Evolutionary conservation across 2,113 vertebrate species (phyloP).

Genomic region (Tragelaphus buxtoni): DNA sequence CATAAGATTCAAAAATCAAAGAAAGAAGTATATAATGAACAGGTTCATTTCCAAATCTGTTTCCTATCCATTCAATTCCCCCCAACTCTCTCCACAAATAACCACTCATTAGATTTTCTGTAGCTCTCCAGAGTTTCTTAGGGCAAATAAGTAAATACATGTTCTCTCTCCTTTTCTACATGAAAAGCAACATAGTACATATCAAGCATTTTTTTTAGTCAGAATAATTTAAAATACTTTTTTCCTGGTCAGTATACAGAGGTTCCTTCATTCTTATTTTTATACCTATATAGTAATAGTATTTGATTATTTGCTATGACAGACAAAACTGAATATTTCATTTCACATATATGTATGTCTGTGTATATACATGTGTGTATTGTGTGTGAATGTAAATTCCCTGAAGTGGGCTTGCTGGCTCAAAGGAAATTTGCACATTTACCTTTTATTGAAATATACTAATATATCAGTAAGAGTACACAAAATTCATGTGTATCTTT

Average conservation of each 20-base stretch:
- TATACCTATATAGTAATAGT: background rate
- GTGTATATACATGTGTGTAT: too few relatives aligned
- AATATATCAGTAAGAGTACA: background rate
- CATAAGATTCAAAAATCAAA: background rate
- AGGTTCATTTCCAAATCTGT: background rate
- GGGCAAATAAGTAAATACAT: background rate
- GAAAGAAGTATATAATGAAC: background rate
- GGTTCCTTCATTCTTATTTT: constrained; percentile 21
- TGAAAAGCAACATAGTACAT: background rate
- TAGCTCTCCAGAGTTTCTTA: background rate
- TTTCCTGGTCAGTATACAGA: background rate
- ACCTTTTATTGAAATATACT: constrained; percentile 20
- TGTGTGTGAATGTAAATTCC: background rate
- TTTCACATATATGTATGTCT: background rate
- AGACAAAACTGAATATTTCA: constrained; percentile 7
- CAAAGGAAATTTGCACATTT: constrained; percentile 21
- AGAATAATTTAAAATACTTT: constrained; percentile 12
- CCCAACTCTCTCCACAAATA: background rate
- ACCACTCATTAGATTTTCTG: background rate
- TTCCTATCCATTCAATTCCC: background rate
- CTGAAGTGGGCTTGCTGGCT: background rate
- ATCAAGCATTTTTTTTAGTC: background rate
- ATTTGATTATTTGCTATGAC: constrained; percentile 30
- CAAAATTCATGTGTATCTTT: background rate
- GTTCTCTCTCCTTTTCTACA: background rate